phyloP scores from a whole-genome alignment of 2,888 invertebrate species.

The Mellilla xanthometata region DNA sequence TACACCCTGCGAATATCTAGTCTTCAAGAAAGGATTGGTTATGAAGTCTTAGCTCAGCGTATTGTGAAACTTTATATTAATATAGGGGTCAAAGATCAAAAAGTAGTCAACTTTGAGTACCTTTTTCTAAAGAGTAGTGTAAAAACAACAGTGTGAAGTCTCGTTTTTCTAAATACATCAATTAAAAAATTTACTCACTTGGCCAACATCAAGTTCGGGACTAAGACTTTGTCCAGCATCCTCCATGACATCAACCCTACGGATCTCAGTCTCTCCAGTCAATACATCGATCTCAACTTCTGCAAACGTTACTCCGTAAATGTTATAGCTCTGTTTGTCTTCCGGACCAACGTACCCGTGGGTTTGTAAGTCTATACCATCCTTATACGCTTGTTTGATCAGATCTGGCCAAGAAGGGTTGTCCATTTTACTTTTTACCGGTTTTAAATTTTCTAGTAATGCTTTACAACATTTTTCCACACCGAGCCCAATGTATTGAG shows the following conservation, averaged over 20 bases:
- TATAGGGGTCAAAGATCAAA: too few species aligned
- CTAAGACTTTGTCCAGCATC: constrained; percentile 85
- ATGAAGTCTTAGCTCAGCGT: too few species aligned
- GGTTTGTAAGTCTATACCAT: constrained; percentile 52
- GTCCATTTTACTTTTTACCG: constrained; percentile 29
- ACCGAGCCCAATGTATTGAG: constrained; percentile 41
- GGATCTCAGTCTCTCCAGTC: constrained; percentile 85
- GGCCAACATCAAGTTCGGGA: constrained; percentile 85
- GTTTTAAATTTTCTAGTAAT: constrained; percentile 33
- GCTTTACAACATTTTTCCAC: constrained; percentile 35
- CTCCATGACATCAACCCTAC: constrained; percentile 84
- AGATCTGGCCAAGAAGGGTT: constrained; percentile 75
- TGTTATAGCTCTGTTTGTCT: constrained; percentile 36
- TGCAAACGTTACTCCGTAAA: constrained; percentile 81
- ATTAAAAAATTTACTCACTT: constrained; percentile 73
- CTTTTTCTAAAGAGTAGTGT: too few species aligned
- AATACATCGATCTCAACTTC: constrained; percentile 89
- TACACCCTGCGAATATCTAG: too few species aligned
- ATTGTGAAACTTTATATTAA: too few species aligned
- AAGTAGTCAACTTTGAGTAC: too few species aligned
- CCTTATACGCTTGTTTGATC: constrained; percentile 63
- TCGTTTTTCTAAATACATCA: too few species aligned
- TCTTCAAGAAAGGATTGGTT: too few species aligned
- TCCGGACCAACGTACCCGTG: constrained; percentile 34
- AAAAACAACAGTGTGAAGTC: too few species aligned